Base-by-base conservation (phyloP, 2,113 vertebrate genomes). In the Tapirus terrestris region DNA sequence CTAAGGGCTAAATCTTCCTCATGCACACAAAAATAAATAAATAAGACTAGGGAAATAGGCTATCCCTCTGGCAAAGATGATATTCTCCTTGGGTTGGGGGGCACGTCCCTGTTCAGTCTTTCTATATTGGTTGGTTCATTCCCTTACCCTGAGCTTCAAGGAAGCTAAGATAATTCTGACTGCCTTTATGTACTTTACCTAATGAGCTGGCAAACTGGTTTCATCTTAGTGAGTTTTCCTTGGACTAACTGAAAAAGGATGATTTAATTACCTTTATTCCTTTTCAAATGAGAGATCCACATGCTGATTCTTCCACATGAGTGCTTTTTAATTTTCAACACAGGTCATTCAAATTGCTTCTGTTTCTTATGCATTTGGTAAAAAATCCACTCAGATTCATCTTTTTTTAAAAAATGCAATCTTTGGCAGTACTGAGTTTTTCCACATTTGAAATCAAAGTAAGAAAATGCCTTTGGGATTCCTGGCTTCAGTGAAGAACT, bases 401-500 rank as follows among this genome's bases (percentile, higher is more conserved):
- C 76, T 97, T 60, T 95, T 53, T 87, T 51, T 1, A 81, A 97
- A 97, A 97, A 95, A 13, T 97, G 80, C 51, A 89, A 89, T 85
- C 63, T 96, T 89, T 84, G 77, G 84, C 89, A 91, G 29, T 68
- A 94, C 31, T 83, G 90, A 98, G 90, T 93, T 98, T 82, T 94
- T 96, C 89, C 89, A 92, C 43, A 89, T 96, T 94, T 97, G 81
- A 91, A 98, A 93, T 96, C 89, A 97, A 89, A 86, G 65, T 94
- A 86, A 96, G 97, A 96, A 92, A 97, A 97, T 97, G 75, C 56
- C 92, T 80, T 97, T 97, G 33, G 97, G 96, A 98, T 97, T 98
- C 72, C 93, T 97, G 82, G 63, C 93, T 97, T 98, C 89, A 76
- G 94, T 97, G 76, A 58, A 93, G 84, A 87, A 95, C 48, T 70